Evolutionary conservation across 2,113 vertebrate genomes (phyloP).

Genomic region (Ictidomys tridecemlineatus): DNA sequence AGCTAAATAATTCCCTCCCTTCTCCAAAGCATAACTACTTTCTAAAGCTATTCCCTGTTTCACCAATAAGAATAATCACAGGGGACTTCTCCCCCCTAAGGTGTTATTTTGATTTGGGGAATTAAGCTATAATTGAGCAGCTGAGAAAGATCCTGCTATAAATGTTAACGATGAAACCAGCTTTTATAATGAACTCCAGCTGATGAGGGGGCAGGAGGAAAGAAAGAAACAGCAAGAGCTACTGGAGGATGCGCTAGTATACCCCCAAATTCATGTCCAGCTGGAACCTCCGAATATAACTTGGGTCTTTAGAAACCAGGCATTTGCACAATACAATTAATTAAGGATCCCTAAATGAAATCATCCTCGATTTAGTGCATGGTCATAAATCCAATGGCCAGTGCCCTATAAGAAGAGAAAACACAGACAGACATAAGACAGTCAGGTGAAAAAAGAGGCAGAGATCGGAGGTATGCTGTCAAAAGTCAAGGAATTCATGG

Average conservation of each 20-base stretch:
- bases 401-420: not conserved
- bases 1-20: constrained; percentile 36
- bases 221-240: not conserved
- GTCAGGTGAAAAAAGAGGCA: not conserved
- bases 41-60: constrained; percentile 69
- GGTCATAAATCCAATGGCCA: not conserved
- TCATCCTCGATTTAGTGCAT: not conserved
- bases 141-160: constrained; percentile 70
- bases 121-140: constrained; percentile 79
- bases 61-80: constrained; percentile 73
- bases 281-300: not conserved
- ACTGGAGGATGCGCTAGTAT: not conserved
- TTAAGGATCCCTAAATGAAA: not conserved
- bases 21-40: constrained; percentile 61
- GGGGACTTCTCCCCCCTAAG: constrained; percentile 57
- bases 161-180: constrained; percentile 61
- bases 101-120: constrained; percentile 79
- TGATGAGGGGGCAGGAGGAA: constrained; percentile 29
- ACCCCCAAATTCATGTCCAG: not conserved
- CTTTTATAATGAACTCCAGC: constrained; percentile 70
- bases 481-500: not conserved
- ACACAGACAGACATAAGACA: not conserved
- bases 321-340: not conserved
- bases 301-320: not conserved
- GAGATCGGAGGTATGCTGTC: not conserved